A percentile compares a stretch with the other conserved stretches of the same genome.
Conservation (phyloP, 1,140 invertebrate genomes). For the Hylaeus anthracinus region DNA sequence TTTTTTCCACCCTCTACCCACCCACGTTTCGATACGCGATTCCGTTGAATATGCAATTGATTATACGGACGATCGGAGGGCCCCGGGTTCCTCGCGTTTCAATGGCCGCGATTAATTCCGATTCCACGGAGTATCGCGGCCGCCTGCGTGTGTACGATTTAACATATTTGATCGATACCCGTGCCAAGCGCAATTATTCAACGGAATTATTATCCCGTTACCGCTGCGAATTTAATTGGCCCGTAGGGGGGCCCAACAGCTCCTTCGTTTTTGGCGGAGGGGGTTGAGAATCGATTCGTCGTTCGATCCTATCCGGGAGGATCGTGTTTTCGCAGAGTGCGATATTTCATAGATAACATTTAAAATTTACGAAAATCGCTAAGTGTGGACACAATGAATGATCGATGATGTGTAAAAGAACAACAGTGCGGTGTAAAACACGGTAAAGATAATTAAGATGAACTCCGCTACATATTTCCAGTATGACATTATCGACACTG, state of each 20-base stretch:
- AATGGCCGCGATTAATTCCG: slow-evolving; percentile 47
- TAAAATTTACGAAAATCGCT: no score
- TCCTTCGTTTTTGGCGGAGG: no score
- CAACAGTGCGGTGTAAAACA: no score
- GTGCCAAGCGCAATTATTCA: slow-evolving; percentile 30
- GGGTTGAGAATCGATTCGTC: not conserved
- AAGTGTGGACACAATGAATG: no score
- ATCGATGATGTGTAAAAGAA: no score
- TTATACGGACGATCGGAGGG: slow-evolving; percentile 43
- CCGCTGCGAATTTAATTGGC: slow-evolving; percentile 4
- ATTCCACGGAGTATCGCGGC: slow-evolving; percentile 41
- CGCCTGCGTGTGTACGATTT: slow-evolving; percentile 36
- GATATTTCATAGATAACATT: no score
- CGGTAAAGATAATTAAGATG: no score
- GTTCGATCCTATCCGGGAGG: not conserved
- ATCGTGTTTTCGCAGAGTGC: no score
- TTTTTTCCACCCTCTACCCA: not conserved
- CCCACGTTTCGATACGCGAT: not conserved
- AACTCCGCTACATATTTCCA: no score
- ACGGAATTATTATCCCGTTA: slow-evolving; percentile 34
- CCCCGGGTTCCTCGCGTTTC: slow-evolving; percentile 3
- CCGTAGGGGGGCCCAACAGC: not conserved
- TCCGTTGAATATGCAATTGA: slow-evolving; percentile 52
- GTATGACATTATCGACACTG: no score
- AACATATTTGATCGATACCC: slow-evolving; percentile 51